phyloP scores from a whole-genome alignment of 2,888 invertebrate species.

The Pachycephus smyrnensis region DNA sequence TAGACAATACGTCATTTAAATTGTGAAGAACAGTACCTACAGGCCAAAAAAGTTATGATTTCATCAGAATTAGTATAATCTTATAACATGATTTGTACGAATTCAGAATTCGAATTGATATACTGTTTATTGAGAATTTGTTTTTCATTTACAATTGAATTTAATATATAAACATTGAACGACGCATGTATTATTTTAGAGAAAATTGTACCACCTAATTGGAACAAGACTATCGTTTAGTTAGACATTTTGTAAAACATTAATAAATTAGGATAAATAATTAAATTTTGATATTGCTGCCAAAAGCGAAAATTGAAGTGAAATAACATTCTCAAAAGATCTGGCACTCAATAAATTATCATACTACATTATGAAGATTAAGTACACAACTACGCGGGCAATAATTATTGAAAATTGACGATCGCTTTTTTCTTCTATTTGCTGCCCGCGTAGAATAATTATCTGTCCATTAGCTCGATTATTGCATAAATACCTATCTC shows the following conservation, averaged over 20 bases:
- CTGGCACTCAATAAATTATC: no score
- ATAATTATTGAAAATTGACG: no score
- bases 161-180: neutral
- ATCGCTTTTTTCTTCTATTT: neutral
- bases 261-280: no score
- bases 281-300: no score
- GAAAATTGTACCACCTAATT: neutral
- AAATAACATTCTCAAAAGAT: no score
- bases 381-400: no score
- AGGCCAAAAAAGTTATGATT: neutral
- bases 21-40: neutral
- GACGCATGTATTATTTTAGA: neutral
- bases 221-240: neutral
- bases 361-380: no score
- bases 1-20: constrained; percentile 8
- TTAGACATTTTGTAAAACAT: no score
- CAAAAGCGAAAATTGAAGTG: no score
- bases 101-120: neutral
- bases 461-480: neutral
- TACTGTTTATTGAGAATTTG: neutral
- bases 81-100: neutral
- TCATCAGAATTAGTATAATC: constrained; percentile 1
- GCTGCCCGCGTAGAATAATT: neutral
- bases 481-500: neutral
- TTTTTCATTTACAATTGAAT: neutral